Evolutionary conservation across 2,113 vertebrate genomes (phyloP), one percentile per base, ranked within the genome.

Genomic region (Microcebus ravelobensis): DNA sequence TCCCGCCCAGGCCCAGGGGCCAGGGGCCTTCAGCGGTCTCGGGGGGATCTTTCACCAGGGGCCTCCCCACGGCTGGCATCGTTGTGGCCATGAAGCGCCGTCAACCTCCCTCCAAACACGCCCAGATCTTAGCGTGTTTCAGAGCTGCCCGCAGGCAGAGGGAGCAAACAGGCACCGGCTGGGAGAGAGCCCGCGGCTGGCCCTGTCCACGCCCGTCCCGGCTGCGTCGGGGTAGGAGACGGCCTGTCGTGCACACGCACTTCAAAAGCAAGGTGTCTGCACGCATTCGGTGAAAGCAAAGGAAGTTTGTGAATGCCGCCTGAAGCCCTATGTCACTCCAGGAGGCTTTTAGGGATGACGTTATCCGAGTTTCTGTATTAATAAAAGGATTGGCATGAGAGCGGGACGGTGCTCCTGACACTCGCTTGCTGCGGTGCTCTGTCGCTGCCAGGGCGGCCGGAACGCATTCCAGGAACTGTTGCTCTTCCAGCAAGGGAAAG

Each of bases 231-330:
- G 23, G 31, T 3, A 1, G 9, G 18, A 5, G 50, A 1, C 0
- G 8, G 18, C 3, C 7, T 1, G 1, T 18, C 3, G 34, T 18
- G 3, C 5, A 31, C 0, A 1, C 1, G 14, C 31, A 0, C 29
- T 17, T 57, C 81, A 39, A 29, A 59, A 52, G 52, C 70, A 25
- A 27, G 5, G 2, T 6, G 4, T 29, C 61, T 0, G 10, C 0
- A 3, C 1, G 3, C 61, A 0, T 11, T 39, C 11, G n/a, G 13
- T 25, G 0, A 21, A 52, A 12, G 31, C 0, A 4, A 42, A 13
- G 21, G 34, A 5, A 18, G 3, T 50, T 27, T 6, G 34, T 31
- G 25, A 57, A 0, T 45, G 9, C 13, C 0, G 0, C 15, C 48
- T 65, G 89, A 59, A 63, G 52, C 29, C 10, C 0, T 1, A 1